A percentile compares a stretch with the other conserved stretches of the same genome.
Evolutionary conservation across 1,140 invertebrate genomes (phyloP).

Genomic region (Helicoverpa zea): DNA sequence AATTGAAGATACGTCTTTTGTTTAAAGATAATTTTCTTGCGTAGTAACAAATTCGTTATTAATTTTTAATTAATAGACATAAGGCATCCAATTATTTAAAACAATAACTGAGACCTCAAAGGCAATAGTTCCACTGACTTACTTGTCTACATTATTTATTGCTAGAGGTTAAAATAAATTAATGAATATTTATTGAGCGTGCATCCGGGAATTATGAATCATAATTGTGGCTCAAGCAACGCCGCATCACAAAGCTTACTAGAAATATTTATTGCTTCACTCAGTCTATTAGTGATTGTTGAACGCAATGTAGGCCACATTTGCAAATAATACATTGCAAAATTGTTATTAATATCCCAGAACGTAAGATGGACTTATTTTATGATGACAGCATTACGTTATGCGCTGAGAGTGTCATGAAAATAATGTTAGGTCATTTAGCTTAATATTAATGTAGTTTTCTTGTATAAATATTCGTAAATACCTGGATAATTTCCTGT

Average conservation of each 20-base stretch:
- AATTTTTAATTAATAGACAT: no score
- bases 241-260: neutral
- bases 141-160: constrained; percentile 34
- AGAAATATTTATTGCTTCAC: constrained; percentile 20
- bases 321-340: constrained; percentile 25
- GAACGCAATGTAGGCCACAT: constrained; percentile 15
- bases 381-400: neutral
- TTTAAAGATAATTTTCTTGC: no score
- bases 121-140: constrained; percentile 7
- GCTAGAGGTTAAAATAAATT: constrained; percentile 26
- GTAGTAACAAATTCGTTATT: no score
- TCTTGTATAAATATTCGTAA: no score
- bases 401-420: neutral
- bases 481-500: neutral
- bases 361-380: neutral
- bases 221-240: constrained; percentile 31
- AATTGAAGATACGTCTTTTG: no score
- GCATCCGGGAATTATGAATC: constrained; percentile 66
- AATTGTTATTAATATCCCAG: constrained; percentile 5
- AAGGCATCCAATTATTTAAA: no score
- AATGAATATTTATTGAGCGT: constrained; percentile 67
- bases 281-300: constrained; percentile 23
- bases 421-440: constrained; percentile 29
- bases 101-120: neutral
- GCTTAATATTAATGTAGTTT: neutral